Conservation (phyloP, 2,797 vertebrate species). For the Darevskia mixta region DNA sequence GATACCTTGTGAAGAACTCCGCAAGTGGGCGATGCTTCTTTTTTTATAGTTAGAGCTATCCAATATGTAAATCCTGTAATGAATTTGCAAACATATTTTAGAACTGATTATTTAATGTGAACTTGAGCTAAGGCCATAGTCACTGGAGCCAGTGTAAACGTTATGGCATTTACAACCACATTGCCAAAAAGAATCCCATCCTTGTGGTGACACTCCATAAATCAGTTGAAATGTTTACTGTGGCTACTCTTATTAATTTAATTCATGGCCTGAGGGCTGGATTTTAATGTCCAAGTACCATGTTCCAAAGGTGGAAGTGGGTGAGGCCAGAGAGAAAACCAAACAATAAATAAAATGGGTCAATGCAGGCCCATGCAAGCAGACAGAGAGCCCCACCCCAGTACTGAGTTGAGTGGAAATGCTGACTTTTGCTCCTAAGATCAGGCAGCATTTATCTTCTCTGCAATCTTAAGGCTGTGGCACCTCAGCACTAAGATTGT, state of each 20-base stretch:
- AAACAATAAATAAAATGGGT: too few relatives aligned
- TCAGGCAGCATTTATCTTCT: too few relatives aligned
- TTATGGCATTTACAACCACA: background rate
- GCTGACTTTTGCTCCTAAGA: too few relatives aligned
- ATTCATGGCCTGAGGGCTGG: background rate
- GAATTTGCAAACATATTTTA: background rate
- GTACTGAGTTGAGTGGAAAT: too few relatives aligned
- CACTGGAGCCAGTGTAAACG: background rate
- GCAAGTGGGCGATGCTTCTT: background rate
- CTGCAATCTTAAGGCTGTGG: too few relatives aligned
- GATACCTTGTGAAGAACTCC: background rate
- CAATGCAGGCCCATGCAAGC: too few relatives aligned
- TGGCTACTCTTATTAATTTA: background rate
- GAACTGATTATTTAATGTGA: background rate
- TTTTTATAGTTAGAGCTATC: background rate
- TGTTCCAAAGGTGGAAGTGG: too few relatives aligned
- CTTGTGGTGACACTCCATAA: background rate
- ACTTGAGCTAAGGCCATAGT: background rate
- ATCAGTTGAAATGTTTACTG: background rate
- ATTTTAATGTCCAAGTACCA: too few relatives aligned
- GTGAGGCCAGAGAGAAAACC: too few relatives aligned
- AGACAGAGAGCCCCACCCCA: too few relatives aligned
- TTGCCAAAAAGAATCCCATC: background rate
- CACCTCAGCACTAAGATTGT: too few relatives aligned
- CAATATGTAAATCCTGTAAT: background rate